Conservation (phyloP, 2,113 vertebrate genomes). For the Phaethon lepturus region DNA sequence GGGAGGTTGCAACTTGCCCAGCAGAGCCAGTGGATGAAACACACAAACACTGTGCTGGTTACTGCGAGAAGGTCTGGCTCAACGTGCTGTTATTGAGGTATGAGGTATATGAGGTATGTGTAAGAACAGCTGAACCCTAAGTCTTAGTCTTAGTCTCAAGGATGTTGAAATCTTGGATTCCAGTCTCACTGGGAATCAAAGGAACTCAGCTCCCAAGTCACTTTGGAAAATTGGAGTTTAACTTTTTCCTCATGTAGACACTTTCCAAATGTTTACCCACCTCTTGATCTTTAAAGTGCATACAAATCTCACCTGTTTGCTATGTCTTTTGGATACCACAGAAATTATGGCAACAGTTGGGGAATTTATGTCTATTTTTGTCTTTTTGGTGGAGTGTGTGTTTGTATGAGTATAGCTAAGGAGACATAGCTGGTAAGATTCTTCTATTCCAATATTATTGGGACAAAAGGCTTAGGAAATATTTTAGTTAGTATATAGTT, state of each 20-base stretch:
- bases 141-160: neutral
- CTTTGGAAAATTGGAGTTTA: neutral
- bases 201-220: neutral
- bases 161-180: neutral
- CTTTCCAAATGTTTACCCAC: neutral
- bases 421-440: neutral
- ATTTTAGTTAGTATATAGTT: neutral
- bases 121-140: neutral
- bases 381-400: neutral
- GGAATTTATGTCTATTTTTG: neutral
- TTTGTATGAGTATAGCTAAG: neutral
- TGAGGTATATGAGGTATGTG: neutral
- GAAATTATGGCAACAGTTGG: neutral
- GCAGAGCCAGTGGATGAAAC: neutral
- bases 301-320: neutral
- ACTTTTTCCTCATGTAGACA: neutral
- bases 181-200: neutral
- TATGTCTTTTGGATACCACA: neutral
- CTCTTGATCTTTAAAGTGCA: neutral
- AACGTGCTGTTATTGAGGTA: neutral
- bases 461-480: neutral
- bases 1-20: neutral
- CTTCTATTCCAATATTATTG: neutral
- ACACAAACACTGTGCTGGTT: neutral
- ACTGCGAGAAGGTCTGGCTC: neutral